These are phyloP conservation scores for Bolborhynchus lineola DNA, from an alignment of 2,113 vertebrate genomes.

Conservation along the genomic window DNA sequence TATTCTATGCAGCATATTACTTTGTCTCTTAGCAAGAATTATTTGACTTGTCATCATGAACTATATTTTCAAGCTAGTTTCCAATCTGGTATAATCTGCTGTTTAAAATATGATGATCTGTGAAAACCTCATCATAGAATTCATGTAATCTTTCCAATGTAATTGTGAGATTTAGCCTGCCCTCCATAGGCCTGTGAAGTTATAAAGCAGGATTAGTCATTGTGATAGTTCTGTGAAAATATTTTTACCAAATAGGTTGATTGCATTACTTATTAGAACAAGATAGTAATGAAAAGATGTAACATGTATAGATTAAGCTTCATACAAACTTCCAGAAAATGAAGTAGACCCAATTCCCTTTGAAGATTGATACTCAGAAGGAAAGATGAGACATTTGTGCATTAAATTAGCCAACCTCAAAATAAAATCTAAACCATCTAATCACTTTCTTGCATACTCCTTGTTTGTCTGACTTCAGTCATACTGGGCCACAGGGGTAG, in stretches of 20 bases:
- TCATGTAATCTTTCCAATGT: slow-evolving; percentile 29
- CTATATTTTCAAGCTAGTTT: not conserved
- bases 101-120: not conserved
- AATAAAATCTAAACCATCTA: not conserved
- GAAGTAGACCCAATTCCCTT: not conserved
- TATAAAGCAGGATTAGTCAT: not conserved
- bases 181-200: not conserved
- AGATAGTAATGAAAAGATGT: not conserved
- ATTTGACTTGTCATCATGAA: not conserved
- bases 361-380: not conserved
- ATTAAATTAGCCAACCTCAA: not conserved
- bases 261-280: not conserved
- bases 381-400: not conserved
- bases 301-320: not conserved
- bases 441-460: not conserved
- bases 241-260: not conserved
- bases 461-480: not conserved
- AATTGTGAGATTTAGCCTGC: not conserved
- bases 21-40: not conserved
- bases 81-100: not conserved
- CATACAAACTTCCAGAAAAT: not conserved
- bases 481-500: not conserved
- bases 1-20: not conserved
- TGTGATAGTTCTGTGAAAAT: not conserved
- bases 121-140: not conserved